phyloP scores from a whole-genome alignment of 1,140 invertebrate species.

The Bombus vancouverensis region DNA sequence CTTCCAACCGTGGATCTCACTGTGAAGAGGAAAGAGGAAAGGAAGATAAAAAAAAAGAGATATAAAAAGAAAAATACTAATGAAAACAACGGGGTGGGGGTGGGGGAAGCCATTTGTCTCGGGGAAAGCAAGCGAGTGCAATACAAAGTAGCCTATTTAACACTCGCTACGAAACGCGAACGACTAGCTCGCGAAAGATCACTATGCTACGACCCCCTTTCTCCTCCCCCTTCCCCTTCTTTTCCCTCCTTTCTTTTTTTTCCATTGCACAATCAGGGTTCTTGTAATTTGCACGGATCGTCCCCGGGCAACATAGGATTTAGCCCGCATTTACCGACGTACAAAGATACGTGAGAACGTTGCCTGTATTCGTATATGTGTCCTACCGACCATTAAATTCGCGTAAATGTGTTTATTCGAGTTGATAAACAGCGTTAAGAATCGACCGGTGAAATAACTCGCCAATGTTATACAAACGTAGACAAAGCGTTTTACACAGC shows the following conservation, averaged over 20 bases:
- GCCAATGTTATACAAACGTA: background rate
- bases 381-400: background rate
- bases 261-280: background rate
- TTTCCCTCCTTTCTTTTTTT: background rate
- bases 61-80: background rate
- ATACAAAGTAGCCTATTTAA: conserved; percentile 55
- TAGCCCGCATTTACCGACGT: conserved; percentile 13
- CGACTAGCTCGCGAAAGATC: conserved; percentile 48
- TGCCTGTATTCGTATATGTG: background rate
- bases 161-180: conserved; percentile 28
- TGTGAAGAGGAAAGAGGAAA: background rate
- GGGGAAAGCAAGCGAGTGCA: conserved; percentile 16
- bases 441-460: background rate
- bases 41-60: background rate
- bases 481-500: too few species aligned
- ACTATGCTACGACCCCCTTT: background rate
- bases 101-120: conserved; percentile 40
- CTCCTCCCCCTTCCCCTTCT: background rate
- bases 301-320: background rate
- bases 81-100: background rate
- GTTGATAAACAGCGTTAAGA: background rate
- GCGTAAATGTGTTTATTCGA: background rate
- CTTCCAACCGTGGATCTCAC: background rate
- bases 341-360: background rate
- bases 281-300: conserved; percentile 18